Percentiles rank a stretch among this genome's conserved stretches.
These are phyloP conservation scores for Pachyseris speciosa DNA, from an alignment of 64 coral and sea anemone species.

Conservation along the genomic window DNA sequence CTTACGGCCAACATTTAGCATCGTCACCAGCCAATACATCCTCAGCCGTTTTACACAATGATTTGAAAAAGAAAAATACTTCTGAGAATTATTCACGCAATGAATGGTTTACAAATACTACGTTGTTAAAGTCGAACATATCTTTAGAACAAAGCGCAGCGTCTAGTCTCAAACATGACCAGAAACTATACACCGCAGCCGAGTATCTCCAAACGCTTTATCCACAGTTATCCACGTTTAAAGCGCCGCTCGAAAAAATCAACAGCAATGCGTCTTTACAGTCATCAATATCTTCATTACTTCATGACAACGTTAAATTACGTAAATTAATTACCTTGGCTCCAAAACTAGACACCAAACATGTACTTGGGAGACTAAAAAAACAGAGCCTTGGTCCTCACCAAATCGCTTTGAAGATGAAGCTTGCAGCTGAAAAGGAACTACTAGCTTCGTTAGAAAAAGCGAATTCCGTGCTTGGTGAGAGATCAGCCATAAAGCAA, in stretches of 20 bases:
- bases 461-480: background rate
- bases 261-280: background rate
- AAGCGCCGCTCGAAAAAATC: slow-evolving; percentile 14
- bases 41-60: background rate
- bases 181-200: slow-evolving; percentile 6
- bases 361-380: background rate
- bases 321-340: background rate
- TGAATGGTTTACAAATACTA: slow-evolving; percentile 11
- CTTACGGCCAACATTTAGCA: background rate
- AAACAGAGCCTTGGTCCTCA: background rate
- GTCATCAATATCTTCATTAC: background rate
- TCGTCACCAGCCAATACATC: background rate
- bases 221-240: slow-evolving; percentile 19
- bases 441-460: background rate
- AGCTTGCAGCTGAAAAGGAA: background rate
- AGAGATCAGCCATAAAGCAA: slow-evolving; percentile 27
- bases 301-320: background rate
- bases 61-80: background rate
- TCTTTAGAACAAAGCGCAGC: background rate
- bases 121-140: background rate
- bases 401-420: background rate
- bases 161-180: background rate
- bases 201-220: slow-evolving; percentile 38
- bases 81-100: background rate
- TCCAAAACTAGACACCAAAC: background rate